Base-by-base conservation (phyloP, 2,797 vertebrate species). In the Phylloscopus collybita region DNA sequence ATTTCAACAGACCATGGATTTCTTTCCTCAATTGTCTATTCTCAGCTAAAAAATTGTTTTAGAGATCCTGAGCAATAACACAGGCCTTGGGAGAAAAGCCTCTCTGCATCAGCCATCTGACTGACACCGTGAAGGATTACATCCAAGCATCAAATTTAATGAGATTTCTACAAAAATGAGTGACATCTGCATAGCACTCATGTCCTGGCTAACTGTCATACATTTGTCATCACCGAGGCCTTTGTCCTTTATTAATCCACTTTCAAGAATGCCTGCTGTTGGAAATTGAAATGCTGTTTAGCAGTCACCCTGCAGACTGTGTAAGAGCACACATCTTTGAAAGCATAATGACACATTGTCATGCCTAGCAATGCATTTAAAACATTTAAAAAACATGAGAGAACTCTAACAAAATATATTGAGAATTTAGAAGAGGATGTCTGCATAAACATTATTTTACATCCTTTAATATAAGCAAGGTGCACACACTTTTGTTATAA, bases 41-140 rank as follows among this genome's bases (percentile, higher is more conserved):
- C 92, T 95, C 60, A 93, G 91, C 91, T 87, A 88, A 95, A 72
- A 94, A 94, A 93, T 89, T 91, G 79, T 92, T 89, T 94, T 92
- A 95, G 81, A 87, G 26, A 91, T 90, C 22, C 54, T 91, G 82
- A 96, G 75, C 74, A 96, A 95, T 86, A 95, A 73, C 72, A 88
- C 34, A 87, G 66, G 95, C 87, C 65, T 40, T 90, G 75, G 62
- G 76, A 80, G 38, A 64, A 62, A 78, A 67, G n/a, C 59, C 51
- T 89, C 75, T 82, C 82, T 84, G 89, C 75, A 80, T 94, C 88
- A 96, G 69, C 78, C 78, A 90, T 87, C 80, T 72, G 11, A 82
- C 93, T 97, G 97, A 97, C 90, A 95, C 53, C 59, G 40, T 95
- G 95, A 97, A 78, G 96, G 86, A 96, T 97, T 95, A 91, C 59